Percentiles rank a stretch among this genome's conserved stretches.
phyloP scores from a whole-genome alignment of 2,797 vertebrate genomes.

The Artibeus lituratus region DNA sequence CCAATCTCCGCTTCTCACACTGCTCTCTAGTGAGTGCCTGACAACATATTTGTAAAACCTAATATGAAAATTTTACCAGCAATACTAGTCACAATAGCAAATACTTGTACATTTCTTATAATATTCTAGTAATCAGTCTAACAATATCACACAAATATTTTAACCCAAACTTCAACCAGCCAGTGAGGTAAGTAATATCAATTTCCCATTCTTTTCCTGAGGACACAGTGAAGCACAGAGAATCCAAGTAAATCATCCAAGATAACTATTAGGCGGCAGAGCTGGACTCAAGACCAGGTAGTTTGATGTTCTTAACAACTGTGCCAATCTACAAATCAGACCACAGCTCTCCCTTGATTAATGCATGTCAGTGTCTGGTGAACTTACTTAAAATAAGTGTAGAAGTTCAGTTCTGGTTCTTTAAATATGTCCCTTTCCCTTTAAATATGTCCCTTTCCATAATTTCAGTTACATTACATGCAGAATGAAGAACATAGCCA shows the following conservation, averaged over 20 bases:
- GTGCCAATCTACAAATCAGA: background rate
- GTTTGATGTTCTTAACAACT: background rate
- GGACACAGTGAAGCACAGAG: background rate
- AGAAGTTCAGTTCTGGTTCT: background rate
- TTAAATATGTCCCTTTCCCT: background rate
- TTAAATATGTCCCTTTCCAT: background rate
- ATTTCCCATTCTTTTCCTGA: background rate
- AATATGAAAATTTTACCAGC: background rate
- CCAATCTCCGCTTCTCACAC: background rate
- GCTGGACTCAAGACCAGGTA: background rate
- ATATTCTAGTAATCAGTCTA: background rate
- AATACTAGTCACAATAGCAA: background rate
- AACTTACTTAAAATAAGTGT: background rate
- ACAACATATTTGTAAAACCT: background rate
- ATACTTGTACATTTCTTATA: background rate
- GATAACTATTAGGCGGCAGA: background rate
- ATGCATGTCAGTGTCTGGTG: too few species aligned
- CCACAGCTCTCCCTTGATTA: background rate
- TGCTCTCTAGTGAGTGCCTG: background rate
- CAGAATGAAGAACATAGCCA: background rate
- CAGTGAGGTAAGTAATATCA: background rate
- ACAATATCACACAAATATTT: background rate
- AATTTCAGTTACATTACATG: background rate
- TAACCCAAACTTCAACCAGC: background rate
- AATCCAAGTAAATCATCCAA: background rate